These are phyloP conservation scores for Rhodeus uyekii DNA, from an alignment of 2,797 vertebrate species.

Conservation along the genomic window DNA sequence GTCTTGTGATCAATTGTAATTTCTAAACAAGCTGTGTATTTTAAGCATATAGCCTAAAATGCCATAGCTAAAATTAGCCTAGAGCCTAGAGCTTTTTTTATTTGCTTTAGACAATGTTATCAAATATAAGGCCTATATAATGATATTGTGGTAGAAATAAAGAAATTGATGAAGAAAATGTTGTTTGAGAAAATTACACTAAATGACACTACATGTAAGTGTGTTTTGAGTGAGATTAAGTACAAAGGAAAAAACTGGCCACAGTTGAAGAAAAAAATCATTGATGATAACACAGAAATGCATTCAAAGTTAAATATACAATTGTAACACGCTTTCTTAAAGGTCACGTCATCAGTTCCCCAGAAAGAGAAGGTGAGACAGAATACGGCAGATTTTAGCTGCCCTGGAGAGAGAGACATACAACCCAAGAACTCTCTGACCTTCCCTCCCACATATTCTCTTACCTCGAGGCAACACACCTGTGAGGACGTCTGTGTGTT, in stretches of 20 bases:
- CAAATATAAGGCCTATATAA: not conserved
- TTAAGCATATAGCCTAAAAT: not conserved
- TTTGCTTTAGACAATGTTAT: not conserved
- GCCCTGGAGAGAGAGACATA: constrained; percentile 19
- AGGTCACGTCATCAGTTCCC: constrained; percentile 41
- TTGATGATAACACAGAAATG: not conserved
- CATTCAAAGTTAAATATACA: not conserved
- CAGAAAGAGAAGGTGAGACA: constrained; percentile 21
- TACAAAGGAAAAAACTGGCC: not conserved
- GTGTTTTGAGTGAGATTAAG: not conserved
- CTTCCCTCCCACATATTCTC: constrained; percentile 38
- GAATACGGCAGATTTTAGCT: constrained; percentile 39
- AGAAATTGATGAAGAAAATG: no score
- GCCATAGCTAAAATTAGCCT: not conserved
- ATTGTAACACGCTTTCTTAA: constrained; percentile 4
- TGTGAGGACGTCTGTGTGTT: constrained; percentile 48
- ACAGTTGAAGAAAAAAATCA: not conserved
- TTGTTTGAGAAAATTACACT: no score
- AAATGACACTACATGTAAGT: not conserved
- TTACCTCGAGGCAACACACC: constrained; percentile 47
- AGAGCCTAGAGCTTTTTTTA: not conserved
- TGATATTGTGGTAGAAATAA: not conserved
- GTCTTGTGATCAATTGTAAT: not conserved
- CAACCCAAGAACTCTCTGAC: constrained; percentile 45
- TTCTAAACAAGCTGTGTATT: not conserved